phyloP scores from a whole-genome alignment of 2,888 invertebrate species.

The Yponomeuta cagnagella region DNA sequence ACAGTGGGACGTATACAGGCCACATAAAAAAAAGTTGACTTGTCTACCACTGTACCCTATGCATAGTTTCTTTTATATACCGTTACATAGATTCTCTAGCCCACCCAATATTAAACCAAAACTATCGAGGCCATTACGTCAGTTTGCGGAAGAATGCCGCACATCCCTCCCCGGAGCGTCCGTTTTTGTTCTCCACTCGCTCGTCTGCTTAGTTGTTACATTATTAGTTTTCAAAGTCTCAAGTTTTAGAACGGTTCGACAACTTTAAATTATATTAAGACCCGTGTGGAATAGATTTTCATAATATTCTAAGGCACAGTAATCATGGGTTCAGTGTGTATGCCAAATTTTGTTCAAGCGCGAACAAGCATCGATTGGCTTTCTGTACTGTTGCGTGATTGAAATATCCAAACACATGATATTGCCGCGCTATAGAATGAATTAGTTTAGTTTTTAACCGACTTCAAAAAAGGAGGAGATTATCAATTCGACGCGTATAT shows the following conservation, averaged over 20 bases:
- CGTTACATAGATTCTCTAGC: background rate
- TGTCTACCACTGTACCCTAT: no score
- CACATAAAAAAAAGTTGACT: no score
- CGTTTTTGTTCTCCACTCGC: constrained; percentile 47
- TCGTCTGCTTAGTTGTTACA: constrained; percentile 48
- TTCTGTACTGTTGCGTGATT: background rate
- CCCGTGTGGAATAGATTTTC: background rate
- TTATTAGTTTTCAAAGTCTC: constrained; percentile 63
- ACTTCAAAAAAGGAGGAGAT: no score
- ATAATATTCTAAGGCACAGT: background rate
- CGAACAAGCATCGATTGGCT: background rate
- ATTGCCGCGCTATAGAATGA: background rate
- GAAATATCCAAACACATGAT: background rate
- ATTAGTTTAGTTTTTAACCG: background rate
- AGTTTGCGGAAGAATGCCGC: constrained; percentile 28
- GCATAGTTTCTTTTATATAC: no score
- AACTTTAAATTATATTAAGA: constrained; percentile 40
- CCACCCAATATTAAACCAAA: background rate
- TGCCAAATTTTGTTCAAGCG: background rate
- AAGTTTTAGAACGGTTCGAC: constrained; percentile 47
- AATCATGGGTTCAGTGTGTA: background rate
- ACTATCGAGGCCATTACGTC: background rate
- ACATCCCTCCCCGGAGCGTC: constrained; percentile 23
- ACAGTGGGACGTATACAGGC: no score
- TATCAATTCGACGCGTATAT: no score